phyloP scores from a whole-genome alignment of 2,113 vertebrate genomes.

The Cardinalis cardinalis region DNA sequence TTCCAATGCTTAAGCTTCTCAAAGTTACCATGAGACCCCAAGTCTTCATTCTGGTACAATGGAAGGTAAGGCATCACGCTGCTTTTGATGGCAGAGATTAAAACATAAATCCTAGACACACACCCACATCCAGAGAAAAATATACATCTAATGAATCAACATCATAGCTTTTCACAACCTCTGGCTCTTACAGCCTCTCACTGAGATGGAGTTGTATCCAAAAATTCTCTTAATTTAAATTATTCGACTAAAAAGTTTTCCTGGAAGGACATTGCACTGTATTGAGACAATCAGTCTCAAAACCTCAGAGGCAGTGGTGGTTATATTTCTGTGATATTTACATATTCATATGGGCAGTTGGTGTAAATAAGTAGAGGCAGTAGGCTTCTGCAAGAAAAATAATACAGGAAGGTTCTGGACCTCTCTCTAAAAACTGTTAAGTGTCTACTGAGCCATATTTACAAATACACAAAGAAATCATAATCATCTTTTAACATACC shows the following conservation, averaged over 20 bases:
- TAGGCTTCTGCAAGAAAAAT: background rate
- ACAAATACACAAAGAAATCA: background rate
- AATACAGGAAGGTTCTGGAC: background rate
- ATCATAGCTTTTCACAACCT: background rate
- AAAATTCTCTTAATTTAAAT: background rate
- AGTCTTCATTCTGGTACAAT: background rate
- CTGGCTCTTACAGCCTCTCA: background rate
- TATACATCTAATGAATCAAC: background rate
- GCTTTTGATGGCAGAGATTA: background rate
- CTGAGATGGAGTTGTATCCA: background rate
- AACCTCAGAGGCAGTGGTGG: background rate
- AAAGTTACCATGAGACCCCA: background rate
- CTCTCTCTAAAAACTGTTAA: background rate
- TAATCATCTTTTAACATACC: constrained; percentile 66
- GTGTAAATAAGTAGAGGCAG: background rate
- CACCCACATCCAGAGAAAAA: background rate
- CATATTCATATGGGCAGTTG: background rate
- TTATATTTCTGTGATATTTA: background rate
- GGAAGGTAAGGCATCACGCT: background rate
- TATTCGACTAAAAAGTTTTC: background rate
- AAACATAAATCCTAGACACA: background rate
- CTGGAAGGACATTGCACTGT: background rate
- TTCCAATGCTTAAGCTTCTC: background rate
- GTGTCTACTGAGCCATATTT: background rate
- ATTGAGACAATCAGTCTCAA: background rate